Conservation (phyloP, 2,888 invertebrate species). For the Eupithecia subfuscata region DNA sequence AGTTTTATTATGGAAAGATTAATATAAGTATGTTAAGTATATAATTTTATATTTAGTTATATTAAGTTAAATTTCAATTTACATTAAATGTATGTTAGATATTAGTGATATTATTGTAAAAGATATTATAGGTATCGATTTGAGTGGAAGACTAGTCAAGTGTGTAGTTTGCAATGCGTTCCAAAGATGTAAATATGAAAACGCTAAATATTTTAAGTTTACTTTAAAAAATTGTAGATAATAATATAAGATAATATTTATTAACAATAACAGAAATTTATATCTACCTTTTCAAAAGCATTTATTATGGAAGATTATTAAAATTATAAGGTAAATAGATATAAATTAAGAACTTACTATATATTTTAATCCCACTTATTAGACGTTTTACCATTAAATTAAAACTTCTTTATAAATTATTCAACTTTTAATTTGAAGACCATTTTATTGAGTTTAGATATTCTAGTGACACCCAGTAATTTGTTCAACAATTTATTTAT, state of each 20-base stretch:
- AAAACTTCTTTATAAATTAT: not conserved
- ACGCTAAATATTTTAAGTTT: conserved; percentile 62
- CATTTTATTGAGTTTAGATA: not conserved
- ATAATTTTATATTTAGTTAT: not conserved
- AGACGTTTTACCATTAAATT: not conserved
- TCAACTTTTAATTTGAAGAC: not conserved
- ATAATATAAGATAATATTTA: not conserved
- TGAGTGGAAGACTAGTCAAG: conserved; percentile 81
- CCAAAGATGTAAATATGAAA: conserved; percentile 80
- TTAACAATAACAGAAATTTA: not conserved
- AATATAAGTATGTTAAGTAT: not conserved
- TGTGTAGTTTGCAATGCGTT: conserved; percentile 81
- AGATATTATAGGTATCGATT: conserved; percentile 36
- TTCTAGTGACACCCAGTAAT: not conserved
- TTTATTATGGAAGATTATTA: not conserved
- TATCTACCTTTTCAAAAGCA: not conserved
- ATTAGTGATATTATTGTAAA: conserved; percentile 29
- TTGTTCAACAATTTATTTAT: not conserved
- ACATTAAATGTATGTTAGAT: conserved; percentile 11
- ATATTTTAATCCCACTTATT: not conserved
- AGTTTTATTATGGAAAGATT: not conserved
- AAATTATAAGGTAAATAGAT: not conserved
- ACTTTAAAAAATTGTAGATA: not conserved
- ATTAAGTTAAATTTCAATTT: not conserved
- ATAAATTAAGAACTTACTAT: not conserved